Base-by-base conservation (phyloP, 2,888 invertebrate species). In the Mechanitis mazaeus region DNA sequence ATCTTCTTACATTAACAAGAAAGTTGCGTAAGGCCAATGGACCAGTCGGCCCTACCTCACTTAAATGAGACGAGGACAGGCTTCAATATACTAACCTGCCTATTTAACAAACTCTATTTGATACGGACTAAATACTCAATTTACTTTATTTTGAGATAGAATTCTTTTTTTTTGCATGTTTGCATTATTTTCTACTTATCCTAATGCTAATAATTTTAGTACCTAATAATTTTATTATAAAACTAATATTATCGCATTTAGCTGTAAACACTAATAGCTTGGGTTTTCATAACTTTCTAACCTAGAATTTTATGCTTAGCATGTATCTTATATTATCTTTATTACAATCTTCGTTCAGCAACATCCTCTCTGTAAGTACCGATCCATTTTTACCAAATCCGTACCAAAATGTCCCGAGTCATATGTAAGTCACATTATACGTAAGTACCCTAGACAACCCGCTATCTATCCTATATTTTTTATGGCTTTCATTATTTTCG, bases 11-110 rank as follows among this genome's bases (percentile, higher is more conserved):
- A 69, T 70, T 69, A 71, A 71, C 72, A 74, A 74, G 76, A 78
- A 75, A 77, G 75, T 79, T 79, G 75, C 78, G 75, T 74, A 78
- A 78, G 69, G 69, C 70, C 71, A 72, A 69, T 68, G 69, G 73
- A 71, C 76, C 71, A 72, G 72, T 73, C 64, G 72, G 73, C 73
- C 75, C 75, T 75, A 76, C 77, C 77, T 76, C 68, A 72, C 70
- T 71, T 74, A 75, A 74, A 78, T 74, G 71, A 75, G 71, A 75
- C 73, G 73, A 73, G 76, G 76, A 74, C 76, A 70, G 66, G 65
- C 68, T 70, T 71, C 71, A 75, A 67, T 68, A 68, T 69, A 69
- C 68, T 69, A 69, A 69, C 68, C 64, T 63, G 60, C 61, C 60
- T 67, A 67, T 61, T 61, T 54, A 65, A 57, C 56, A 58, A 63